Percentiles rank a stretch among this genome's conserved stretches.
Evolutionary conservation across 2,888 invertebrate species (phyloP).

Genomic region (Ophonus ardosiacus): DNA sequence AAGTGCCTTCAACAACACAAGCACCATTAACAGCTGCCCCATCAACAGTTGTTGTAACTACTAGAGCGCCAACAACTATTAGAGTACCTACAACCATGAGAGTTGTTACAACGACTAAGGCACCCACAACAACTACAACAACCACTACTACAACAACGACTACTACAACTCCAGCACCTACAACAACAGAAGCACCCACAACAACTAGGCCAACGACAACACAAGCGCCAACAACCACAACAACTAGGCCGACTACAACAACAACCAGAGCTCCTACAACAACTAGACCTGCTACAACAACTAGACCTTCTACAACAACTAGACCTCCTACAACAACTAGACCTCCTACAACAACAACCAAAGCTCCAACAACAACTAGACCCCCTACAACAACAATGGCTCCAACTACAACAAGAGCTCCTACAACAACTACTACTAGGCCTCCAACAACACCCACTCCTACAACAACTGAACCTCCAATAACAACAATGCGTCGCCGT

Average conservation of each 20-base stretch:
- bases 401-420: conserved; percentile 69
- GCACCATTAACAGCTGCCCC: conserved; percentile 64
- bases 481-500: conserved; percentile 66
- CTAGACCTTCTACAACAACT: conserved; percentile 67
- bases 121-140: conserved; percentile 70
- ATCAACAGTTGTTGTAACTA: conserved; percentile 46
- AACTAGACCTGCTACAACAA: conserved; percentile 71
- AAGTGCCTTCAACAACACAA: conserved; percentile 65
- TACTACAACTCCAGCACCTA: conserved; percentile 65
- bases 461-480: conserved; percentile 69
- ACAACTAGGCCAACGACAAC: conserved; percentile 65
- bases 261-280: conserved; percentile 65
- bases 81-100: conserved; percentile 66
- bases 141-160: too few relatives aligned
- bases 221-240: conserved; percentile 66
- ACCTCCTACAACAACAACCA: conserved; percentile 65
- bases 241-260: conserved; percentile 65
- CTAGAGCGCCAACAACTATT: conserved; percentile 65
- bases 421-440: conserved; percentile 67
- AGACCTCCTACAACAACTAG: conserved; percentile 64
- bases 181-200: conserved; percentile 70
- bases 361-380: conserved; percentile 67
- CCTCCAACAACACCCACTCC: conserved; percentile 65
- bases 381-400: conserved; percentile 71
- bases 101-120: conserved; percentile 68